Conservation (phyloP, 2,888 invertebrate species). For the Teleiodes luculella region DNA sequence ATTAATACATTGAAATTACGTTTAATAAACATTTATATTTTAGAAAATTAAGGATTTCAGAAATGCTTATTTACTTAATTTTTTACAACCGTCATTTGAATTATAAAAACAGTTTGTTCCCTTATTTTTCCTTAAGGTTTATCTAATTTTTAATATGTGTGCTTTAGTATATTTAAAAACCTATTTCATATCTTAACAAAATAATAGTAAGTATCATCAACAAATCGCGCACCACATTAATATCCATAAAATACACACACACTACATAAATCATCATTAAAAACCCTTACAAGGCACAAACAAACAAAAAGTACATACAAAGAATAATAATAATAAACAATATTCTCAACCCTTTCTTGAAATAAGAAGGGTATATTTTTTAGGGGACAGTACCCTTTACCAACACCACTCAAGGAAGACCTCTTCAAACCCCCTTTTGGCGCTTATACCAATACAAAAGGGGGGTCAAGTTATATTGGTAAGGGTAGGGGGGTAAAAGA, state of each 20-base stretch:
- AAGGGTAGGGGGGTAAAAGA: conserved; percentile 50
- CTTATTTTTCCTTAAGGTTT: too few species aligned
- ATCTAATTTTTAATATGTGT: too few species aligned
- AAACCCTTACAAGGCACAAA: conserved; percentile 1
- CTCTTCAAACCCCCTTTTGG: conserved; percentile 25
- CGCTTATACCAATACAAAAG: conserved; percentile 5
- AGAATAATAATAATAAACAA: conserved; percentile 44
- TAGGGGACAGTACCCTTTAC: conserved; percentile 39
- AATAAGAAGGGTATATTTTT: conserved; percentile 60
- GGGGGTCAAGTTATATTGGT: conserved; percentile 36
- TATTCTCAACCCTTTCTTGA: conserved; percentile 42
- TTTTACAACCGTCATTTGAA: too few species aligned
- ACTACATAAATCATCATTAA: conserved; percentile 7
- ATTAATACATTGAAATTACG: too few species aligned
- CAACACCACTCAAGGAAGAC: conserved; percentile 38
- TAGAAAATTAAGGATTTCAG: too few species aligned
- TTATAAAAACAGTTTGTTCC: too few species aligned
- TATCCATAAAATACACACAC: not conserved
- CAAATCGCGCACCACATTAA: too few species aligned
- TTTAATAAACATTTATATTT: too few species aligned
- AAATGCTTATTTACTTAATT: too few species aligned
- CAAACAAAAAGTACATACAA: conserved; percentile 19
- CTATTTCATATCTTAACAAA: too few species aligned
- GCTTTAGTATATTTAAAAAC: too few species aligned
- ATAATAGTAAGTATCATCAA: too few species aligned